These are phyloP conservation scores for Drosophila miranda DNA, from an alignment of 1,140 invertebrate species.

Conservation along the genomic window DNA sequence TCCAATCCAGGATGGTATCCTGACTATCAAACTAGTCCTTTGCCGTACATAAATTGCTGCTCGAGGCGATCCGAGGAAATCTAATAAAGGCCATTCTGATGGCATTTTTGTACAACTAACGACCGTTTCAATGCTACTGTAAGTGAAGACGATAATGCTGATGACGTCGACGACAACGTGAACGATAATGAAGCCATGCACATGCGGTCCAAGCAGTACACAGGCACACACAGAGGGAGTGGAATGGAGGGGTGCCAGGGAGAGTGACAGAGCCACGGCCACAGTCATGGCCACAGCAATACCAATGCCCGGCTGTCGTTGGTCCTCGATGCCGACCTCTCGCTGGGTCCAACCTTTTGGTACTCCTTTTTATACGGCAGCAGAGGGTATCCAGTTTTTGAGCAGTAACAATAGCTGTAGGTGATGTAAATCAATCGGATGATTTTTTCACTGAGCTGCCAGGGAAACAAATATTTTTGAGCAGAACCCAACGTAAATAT, in stretches of 20 bases:
- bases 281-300: slow-evolving; percentile 55
- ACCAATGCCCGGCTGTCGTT: slow-evolving; percentile 46
- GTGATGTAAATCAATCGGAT: too few relatives aligned
- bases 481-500: too few relatives aligned
- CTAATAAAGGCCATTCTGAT: slow-evolving; percentile 36
- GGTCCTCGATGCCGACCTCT: slow-evolving; percentile 4
- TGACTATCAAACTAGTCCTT: too few relatives aligned
- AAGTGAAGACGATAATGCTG: slow-evolving; percentile 40
- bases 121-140: slow-evolving; percentile 37
- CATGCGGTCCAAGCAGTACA: slow-evolving; percentile 37
- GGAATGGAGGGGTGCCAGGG: neutral
- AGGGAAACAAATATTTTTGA: too few relatives aligned
- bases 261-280: slow-evolving; percentile 41
- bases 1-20: too few relatives aligned
- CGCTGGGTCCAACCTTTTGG: neutral
- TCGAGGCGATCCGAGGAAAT: slow-evolving; percentile 41
- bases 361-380: slow-evolving; percentile 27
- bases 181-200: slow-evolving; percentile 70
- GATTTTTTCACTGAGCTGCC: too few relatives aligned
- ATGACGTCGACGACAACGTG: slow-evolving; percentile 25
- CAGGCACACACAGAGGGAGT: neutral
- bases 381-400: too few relatives aligned
- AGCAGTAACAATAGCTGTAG: neutral
- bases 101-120: slow-evolving; percentile 58
- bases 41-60: slow-evolving; percentile 11